phyloP scores from a whole-genome alignment of 2,888 invertebrate species.

The Dynastes hyllus region DNA sequence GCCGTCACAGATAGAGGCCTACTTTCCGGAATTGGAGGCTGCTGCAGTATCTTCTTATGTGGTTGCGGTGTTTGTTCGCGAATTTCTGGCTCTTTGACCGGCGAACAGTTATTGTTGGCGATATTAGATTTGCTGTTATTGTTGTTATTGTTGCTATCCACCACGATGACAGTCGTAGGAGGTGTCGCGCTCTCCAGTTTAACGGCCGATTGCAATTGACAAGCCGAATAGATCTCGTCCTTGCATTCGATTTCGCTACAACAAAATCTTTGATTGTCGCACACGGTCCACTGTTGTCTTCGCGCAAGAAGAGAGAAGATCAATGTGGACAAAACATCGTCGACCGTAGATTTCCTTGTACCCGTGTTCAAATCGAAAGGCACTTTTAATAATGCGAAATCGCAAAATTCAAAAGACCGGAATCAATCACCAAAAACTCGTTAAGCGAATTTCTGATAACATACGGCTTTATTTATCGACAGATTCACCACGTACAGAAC shows the following conservation, averaged over 20 bases:
- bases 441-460: background rate
- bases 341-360: conserved; percentile 16
- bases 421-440: background rate
- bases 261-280: conserved; percentile 56
- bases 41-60: background rate
- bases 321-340: conserved; percentile 23
- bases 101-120: conserved; percentile 6
- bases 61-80: background rate
- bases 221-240: conserved; percentile 84
- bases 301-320: background rate
- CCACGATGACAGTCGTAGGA: conserved; percentile 45
- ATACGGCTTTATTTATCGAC: background rate
- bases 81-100: conserved; percentile 34
- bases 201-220: conserved; percentile 71
- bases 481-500: conserved; percentile 4
- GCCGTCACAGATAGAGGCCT: conserved; percentile 67
- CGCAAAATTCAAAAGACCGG: background rate
- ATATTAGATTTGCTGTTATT: conserved; percentile 43
- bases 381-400: background rate
- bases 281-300: conserved; percentile 30
- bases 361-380: background rate
- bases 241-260: conserved; percentile 85
- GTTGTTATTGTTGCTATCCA: conserved; percentile 47
- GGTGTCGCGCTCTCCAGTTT: conserved; percentile 52
- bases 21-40: background rate